Base-by-base conservation (phyloP, 2,797 vertebrate species). In the Eidolon dupreanum region DNA sequence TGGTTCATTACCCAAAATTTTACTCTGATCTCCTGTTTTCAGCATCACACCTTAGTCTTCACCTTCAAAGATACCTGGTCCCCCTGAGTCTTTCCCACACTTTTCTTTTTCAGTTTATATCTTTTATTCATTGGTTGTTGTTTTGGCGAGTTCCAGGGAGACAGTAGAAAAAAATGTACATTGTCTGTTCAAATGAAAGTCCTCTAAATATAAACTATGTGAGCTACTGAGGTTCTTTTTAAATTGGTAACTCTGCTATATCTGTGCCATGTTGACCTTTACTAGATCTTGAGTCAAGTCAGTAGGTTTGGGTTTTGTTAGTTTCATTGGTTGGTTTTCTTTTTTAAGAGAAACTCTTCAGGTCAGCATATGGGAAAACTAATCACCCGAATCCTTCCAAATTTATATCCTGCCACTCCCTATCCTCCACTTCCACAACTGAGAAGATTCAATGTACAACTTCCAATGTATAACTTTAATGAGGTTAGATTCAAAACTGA, bases 161-260 rank as follows among this genome's bases (percentile, higher is more conserved):
- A 81, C 15, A 84, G 7, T 3, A 85, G 24, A 88, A 36, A 65
- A 55, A 73, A 85, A 82, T 70, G 20, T 8, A 57, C 31, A 78
- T 1, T 65, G 24, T 33, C 20, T 13, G 19, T 73, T 63, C 38
- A 92, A 95, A 90, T 51, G 11, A 55, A 81, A 91, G 19, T 26
- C 49, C 9, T 93, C 41, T 88, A 68, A 88, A 86, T 82, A 57
- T 49, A 87, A 82, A 73, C 59, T 93, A 75, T 31, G 36, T 87
- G 51, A 81, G 41, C 31, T 49, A 84, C 70, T 71, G 13, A 3
- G 61, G 26, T 59, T 85, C 51, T 55, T 93, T 88, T 91, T 51
- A 88, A 77, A 91, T 26, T 78, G 46, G 5, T 24, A 83, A 70
- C n/a, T 83, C 22, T 70, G 31, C 28, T 51, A 8, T 70, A 36